phyloP scores from a whole-genome alignment of 2,797 vertebrate genomes.

The Hipposideros larvatus region DNA sequence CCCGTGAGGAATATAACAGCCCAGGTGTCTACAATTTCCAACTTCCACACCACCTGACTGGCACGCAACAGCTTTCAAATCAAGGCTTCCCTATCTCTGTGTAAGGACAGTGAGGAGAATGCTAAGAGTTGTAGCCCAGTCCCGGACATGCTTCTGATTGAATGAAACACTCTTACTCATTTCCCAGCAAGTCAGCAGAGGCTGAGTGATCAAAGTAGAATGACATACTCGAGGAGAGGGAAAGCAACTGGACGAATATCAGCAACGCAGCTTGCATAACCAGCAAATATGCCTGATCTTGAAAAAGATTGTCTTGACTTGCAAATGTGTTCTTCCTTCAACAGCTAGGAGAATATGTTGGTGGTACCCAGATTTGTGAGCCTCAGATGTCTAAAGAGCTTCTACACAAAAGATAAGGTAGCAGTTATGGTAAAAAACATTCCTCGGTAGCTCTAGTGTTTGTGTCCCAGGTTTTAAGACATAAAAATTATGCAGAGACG shows the following conservation, averaged over 20 bases:
- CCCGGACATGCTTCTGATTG: not conserved
- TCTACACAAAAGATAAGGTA: not conserved
- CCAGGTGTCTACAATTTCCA: constrained; percentile 85
- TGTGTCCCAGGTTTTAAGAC: not conserved
- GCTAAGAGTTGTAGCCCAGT: not conserved
- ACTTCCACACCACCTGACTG: constrained; percentile 50
- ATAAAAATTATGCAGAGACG: not conserved
- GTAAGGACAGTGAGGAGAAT: constrained; percentile 8
- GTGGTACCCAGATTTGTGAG: not conserved
- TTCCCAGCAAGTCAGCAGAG: constrained; percentile 58
- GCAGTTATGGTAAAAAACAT: not conserved
- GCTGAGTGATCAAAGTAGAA: constrained; percentile 48
- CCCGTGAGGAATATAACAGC: constrained; percentile 61
- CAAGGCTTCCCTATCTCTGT: constrained; percentile 49
- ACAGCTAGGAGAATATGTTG: not conserved
- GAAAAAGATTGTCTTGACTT: constrained; percentile 54
- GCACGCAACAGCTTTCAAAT: constrained; percentile 11
- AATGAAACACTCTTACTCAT: constrained; percentile 23
- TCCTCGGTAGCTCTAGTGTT: not conserved
- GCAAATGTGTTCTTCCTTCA: not conserved
- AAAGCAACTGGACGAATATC: not conserved
- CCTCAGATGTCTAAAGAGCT: not conserved
- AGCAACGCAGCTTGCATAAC: not conserved
- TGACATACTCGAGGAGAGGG: not conserved
- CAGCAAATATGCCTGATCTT: not conserved